These are phyloP conservation scores for Myrmecophaga tridactyla DNA, from an alignment of 2,113 vertebrate genomes.

Conservation along the genomic window DNA sequence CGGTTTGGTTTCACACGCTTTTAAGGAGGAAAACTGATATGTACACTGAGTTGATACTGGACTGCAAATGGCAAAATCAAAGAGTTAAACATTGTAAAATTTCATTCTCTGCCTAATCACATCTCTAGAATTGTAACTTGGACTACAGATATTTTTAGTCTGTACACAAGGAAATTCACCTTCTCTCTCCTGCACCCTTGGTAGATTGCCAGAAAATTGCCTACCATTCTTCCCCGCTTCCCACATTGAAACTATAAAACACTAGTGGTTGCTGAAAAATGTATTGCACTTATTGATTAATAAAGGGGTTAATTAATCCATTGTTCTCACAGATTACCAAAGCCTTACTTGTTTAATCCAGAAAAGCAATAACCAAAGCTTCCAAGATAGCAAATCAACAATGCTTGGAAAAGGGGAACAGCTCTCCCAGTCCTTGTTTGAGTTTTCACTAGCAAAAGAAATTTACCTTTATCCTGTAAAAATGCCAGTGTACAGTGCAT, in stretches of 20 bases:
- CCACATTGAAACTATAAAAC: background rate
- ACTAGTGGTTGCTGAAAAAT: background rate
- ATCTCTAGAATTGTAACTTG: conserved; percentile 11
- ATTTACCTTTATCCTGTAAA: conserved; percentile 12
- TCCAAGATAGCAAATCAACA: background rate
- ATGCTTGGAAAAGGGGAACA: background rate
- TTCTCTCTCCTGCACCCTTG: background rate
- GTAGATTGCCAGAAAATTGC: background rate
- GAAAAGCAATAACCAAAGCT: background rate
- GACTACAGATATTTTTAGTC: conserved; percentile 30
- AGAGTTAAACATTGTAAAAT: conserved; percentile 64
- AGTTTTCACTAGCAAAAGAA: background rate
- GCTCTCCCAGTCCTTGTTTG: background rate
- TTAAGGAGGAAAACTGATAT: conserved; percentile 78
- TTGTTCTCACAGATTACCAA: background rate
- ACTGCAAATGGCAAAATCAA: conserved; percentile 66
- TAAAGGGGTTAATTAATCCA: background rate
- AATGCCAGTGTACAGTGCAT: background rate
- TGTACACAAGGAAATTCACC: conserved; percentile 37
- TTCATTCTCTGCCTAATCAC: conserved; percentile 56
- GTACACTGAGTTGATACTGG: conserved; percentile 48
- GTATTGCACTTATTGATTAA: background rate
- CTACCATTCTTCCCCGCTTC: background rate
- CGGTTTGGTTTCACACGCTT: conserved; percentile 77
- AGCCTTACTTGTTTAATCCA: background rate